phyloP scores from a whole-genome alignment of 2,113 vertebrate species.

The Psephotus haematonotus region DNA sequence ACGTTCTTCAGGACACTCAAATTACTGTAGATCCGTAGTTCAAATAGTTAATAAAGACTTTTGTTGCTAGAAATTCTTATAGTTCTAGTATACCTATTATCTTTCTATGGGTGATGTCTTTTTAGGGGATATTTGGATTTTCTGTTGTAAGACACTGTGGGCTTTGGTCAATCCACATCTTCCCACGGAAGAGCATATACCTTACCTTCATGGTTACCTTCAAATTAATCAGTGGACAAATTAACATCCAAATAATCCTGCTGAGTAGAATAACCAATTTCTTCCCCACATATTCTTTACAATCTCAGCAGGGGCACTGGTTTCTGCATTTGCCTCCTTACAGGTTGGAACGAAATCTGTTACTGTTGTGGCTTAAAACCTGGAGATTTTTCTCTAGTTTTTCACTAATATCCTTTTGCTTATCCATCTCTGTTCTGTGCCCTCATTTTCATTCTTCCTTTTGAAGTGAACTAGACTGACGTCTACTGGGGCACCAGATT shows the following conservation, averaged over 20 bases:
- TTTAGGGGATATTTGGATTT: neutral
- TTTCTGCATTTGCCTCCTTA: neutral
- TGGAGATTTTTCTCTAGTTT: neutral
- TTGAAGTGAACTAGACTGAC: neutral
- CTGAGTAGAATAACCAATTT: slow-evolving; percentile 41
- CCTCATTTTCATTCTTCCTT: neutral
- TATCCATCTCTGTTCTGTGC: neutral
- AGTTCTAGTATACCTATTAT: neutral
- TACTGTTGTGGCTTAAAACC: neutral
- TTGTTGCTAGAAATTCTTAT: neutral
- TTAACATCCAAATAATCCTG: neutral
- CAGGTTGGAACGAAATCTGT: neutral
- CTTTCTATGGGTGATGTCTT: neutral
- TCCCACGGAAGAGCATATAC: neutral
- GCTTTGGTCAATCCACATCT: neutral
- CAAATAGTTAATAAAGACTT: neutral
- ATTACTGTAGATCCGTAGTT: neutral
- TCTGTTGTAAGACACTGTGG: neutral
- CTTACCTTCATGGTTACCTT: neutral
- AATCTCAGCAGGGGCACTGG: neutral
- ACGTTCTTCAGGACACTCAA: neutral
- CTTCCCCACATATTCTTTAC: slow-evolving; percentile 2
- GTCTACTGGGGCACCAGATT: neutral
- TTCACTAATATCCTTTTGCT: neutral
- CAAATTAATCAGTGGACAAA: neutral